Conservation (phyloP, 2,113 vertebrate genomes). For the Vulpes ferrilata region DNA sequence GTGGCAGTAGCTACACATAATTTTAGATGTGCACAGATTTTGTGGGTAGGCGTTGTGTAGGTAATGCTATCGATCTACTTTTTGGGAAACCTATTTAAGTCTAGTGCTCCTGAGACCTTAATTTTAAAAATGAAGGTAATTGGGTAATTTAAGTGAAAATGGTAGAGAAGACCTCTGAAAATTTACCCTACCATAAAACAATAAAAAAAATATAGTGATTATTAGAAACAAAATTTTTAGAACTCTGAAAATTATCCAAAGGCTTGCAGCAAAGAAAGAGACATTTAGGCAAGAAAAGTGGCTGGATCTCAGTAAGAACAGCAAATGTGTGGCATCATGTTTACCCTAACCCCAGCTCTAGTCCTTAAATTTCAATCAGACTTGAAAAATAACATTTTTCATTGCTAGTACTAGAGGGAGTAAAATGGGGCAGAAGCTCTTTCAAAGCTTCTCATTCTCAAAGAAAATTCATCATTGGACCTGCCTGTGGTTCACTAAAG, state of each 20-base stretch:
- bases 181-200: neutral
- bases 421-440: fast-evolving
- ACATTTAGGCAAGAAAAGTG: neutral
- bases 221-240: neutral
- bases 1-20: neutral
- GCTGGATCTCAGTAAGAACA: neutral
- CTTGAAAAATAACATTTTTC: neutral
- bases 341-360: neutral
- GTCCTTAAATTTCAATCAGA: neutral
- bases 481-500: neutral
- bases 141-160: neutral
- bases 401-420: neutral
- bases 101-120: neutral
- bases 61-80: neutral
- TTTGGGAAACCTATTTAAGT: neutral
- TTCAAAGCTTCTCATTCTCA: neutral
- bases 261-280: neutral
- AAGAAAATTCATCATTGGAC: neutral
- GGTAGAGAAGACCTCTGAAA: neutral
- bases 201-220: neutral
- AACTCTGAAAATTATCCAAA: neutral
- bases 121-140: neutral
- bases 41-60: neutral
- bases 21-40: neutral
- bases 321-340: neutral